Evolutionary conservation across 2,888 invertebrate species (phyloP), one percentile per base, ranked within the genome.

Genomic region (Pterostichus niger): DNA sequence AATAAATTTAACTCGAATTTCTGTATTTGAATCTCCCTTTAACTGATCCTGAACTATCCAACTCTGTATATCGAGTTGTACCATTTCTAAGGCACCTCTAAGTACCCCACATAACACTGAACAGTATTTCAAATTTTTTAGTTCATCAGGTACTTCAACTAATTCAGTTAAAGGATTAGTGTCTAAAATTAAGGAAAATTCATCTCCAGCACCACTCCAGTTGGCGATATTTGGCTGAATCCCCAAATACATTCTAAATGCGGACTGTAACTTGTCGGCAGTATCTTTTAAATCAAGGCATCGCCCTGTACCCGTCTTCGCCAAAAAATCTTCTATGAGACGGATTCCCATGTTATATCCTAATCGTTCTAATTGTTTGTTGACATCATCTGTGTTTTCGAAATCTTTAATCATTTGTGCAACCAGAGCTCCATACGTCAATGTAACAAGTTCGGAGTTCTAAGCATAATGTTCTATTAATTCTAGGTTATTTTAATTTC

Each of bases 301-400:
- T 59, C 98, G 93, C 0, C 95, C 96, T 2, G 96, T 95, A 78
- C 95, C 95, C 17, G 96, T 98, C 86, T 98, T 93, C 0, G 99
- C 98, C 9, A 99, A 91, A 87, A 98, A 99, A 89, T 99, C 99
- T 91, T 99, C 99, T 84, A 99, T 98, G 52, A 99, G 91, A 61
- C 99, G 93, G 78, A 99, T 95, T 10, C 99, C 99, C 94, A 99
- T 99, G 88, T 99, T 99, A 89, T 99, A 99, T 4, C 99, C 99
- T 91, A 98, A 95, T 88, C 97, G 91, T 88, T 98, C 98, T 84
- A 99, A 90, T 88, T 99, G 99, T 88, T 98, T 98, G 89, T 99
- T 99, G 0, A 99, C 99, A 91, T 99, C 99, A 52, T 99, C 99
- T 5, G 97, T 95, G 90, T 97, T 98, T 89, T 99, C 99, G 87